phyloP scores from a whole-genome alignment of 2,797 vertebrate genomes.

The Malurus leucopterus region DNA sequence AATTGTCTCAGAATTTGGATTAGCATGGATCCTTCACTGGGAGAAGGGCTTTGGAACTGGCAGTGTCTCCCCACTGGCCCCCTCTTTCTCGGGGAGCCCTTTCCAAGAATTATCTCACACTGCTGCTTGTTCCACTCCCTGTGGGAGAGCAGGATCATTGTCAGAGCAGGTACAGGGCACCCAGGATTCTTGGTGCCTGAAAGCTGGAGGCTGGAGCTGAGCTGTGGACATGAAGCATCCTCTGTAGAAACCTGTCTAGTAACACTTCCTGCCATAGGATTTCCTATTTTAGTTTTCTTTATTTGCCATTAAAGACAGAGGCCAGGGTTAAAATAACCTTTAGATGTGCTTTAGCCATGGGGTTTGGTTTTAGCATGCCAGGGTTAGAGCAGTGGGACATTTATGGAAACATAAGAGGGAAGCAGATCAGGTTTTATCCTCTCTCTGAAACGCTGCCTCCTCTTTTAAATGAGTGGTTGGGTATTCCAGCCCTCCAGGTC shows the following conservation, averaged over 20 bases:
- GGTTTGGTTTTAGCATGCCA: not conserved
- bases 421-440: not conserved
- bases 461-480: not conserved
- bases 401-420: not conserved
- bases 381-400: not conserved
- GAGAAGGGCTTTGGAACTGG: not conserved
- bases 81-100: not conserved
- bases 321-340: not conserved
- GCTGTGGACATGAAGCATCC: not conserved
- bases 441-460: not conserved
- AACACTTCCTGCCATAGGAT: not conserved
- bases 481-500: not conserved
- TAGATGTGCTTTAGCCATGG: not conserved
- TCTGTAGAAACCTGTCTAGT: not conserved
- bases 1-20: not conserved
- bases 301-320: not conserved
- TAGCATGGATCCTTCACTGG: not conserved
- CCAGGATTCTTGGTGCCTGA: not conserved
- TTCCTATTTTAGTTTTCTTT: not conserved
- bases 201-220: slow-evolving; percentile 18
- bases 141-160: not conserved
- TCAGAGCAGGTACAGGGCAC: not conserved
- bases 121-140: not conserved
- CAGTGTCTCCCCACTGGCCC: not conserved
- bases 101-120: not conserved